Base-by-base conservation (phyloP, 2,113 vertebrate species). In the Campylorhamphus procurvoides region DNA sequence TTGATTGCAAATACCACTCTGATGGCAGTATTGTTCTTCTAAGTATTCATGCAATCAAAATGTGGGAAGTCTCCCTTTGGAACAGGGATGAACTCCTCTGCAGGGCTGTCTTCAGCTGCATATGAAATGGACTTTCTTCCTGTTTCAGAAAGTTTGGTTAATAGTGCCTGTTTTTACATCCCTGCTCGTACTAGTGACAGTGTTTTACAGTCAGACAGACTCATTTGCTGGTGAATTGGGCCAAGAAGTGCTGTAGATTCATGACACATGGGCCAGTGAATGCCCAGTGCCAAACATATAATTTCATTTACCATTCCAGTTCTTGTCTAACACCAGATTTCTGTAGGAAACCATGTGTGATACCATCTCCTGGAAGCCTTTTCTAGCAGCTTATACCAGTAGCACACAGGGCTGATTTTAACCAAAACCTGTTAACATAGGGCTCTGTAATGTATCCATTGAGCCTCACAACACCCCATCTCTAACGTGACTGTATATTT, bases 331-430 rank as follows among this genome's bases (percentile, higher is more conserved):
- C 0, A 1, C 10, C 69, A 75, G 1, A 15, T 89, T 93, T 81
- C 62, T 5, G 0, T 1, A n/a, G 52, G 73, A 20, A 75, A 6
- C 27, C n/a, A 3, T 0, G 0, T 8, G 39, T n/a, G 27, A 42
- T 24, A 42, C 8, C 68, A 56, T n/a, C 50, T 84, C 44, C 63
- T 76, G 62, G 33, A 84, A 7, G 3, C 9, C 19, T 90, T 84
- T 74, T 56, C 71, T 42, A 66, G 68, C 60, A 67, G 35, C 15
- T 84, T 44, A 9, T 16, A 44, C 6, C 49, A 74, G 44, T 7
- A 72, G 49, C 1, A 2, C 7, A n/a, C 39, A 58, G 63, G 12
- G 47, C 18, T 94, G 79, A 59, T 16, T 55, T 78, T 53, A 71
- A 85, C 40, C 84, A 80, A 58, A 77, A 16, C 63, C 42, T 81